A percentile compares a stretch with the other conserved stretches of the same genome.
Evolutionary conservation across 2,888 invertebrate species (phyloP).

Genomic region (Toxonevra muliebris): DNA sequence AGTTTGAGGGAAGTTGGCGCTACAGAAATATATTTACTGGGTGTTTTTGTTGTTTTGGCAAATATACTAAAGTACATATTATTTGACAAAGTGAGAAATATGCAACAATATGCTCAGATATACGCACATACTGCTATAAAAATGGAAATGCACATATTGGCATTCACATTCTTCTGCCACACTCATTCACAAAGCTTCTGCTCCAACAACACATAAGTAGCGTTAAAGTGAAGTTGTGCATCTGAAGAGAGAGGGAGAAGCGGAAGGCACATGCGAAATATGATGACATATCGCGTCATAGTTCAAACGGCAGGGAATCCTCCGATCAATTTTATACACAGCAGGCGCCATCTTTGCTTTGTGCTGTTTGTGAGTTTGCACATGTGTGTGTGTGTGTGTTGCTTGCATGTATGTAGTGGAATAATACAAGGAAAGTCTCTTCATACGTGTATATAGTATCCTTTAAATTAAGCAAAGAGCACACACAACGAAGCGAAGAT

Average conservation of each 20-base stretch:
- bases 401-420: no score
- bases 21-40: background rate
- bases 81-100: conserved; percentile 7
- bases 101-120: conserved; percentile 10
- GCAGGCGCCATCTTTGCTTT: conserved; percentile 59
- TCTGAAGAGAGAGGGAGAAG: no score
- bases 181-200: conserved; percentile 24
- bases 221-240: no score
- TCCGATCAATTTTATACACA: conserved; percentile 66
- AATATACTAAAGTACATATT: background rate
- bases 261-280: conserved; percentile 52
- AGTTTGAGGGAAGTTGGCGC: no score
- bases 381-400: conserved; percentile 37
- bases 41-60: background rate
- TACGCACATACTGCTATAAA: no score
- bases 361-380: no score
- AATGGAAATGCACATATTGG: no score
- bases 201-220: background rate
- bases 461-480: no score
- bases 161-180: no score
- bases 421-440: no score
- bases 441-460: no score
- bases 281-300: conserved; percentile 66
- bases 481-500: no score
- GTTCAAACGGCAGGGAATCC: conserved; percentile 66